Percentiles rank a stretch among this genome's conserved stretches.
Conservation (phyloP, 2,797 vertebrate species). For the Vipera latastei region DNA sequence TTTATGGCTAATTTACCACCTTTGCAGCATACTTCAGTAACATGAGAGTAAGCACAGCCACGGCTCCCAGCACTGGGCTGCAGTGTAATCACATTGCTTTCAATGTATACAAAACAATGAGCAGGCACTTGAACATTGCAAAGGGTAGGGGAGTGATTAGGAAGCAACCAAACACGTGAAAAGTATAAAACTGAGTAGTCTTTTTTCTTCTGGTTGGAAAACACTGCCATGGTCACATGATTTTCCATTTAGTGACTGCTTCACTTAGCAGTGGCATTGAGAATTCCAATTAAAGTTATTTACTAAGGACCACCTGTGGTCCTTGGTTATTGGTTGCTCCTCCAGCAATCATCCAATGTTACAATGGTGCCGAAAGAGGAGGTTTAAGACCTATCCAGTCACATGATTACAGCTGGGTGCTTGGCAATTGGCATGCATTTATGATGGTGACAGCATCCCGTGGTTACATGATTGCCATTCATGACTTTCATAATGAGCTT, state of each 20-base stretch:
- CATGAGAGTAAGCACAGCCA: background rate
- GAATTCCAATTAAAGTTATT: background rate
- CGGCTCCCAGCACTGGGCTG: background rate
- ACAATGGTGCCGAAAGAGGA: background rate
- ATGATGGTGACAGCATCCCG: background rate
- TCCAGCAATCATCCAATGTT: background rate
- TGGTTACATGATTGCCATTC: background rate
- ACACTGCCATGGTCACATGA: background rate
- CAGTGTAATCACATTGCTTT: background rate
- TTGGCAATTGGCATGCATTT: background rate
- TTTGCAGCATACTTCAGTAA: background rate
- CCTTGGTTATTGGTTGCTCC: background rate
- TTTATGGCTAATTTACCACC: background rate
- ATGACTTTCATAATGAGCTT: background rate
- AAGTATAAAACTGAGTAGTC: background rate
- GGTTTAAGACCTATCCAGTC: background rate
- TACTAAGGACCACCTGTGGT: background rate
- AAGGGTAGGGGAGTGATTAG: background rate
- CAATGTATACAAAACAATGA: background rate
- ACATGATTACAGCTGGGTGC: background rate
- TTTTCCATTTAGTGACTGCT: background rate
- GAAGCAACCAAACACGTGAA: background rate
- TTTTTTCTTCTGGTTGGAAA: background rate
- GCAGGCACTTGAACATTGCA: background rate
- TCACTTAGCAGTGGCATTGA: background rate